Evolutionary conservation across 2,113 vertebrate genomes (phyloP), one percentile per base, ranked within the genome.

Genomic region (Peromyscus californicus): DNA sequence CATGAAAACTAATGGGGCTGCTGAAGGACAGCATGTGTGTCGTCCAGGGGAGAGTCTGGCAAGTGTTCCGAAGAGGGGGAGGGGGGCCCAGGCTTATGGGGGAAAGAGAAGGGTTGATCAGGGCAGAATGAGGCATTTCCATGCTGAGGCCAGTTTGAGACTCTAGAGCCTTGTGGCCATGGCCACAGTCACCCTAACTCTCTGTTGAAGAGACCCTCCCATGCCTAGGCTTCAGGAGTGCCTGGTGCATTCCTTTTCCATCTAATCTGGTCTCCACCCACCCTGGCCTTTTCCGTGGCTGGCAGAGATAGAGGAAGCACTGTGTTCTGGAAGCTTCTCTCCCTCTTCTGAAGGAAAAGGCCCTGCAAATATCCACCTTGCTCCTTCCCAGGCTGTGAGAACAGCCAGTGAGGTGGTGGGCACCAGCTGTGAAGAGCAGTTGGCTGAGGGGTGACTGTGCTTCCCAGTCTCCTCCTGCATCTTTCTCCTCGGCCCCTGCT

Each of bases 171-270:
- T 45, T n/a, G 51, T n/a, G 84, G 65, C 78, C 83, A 61, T 21
- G 51, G 11, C n/a, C 3, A 86, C 79, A 17, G n/a, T 69, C 16
- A 10, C 0, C 1, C 2, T 26, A 2, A 26, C 31, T 61, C 7
- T 3, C 0, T 1, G 67, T 70, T 10, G 12, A 51, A 33, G 70
- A 26, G 69, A 69, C 42, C 70, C 24, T 42, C 21, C 33, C 19
- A 48, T 3, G 9, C 45, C 45, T 21, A 12, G 65, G 80, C 42
- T 26, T 61, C 59, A 4, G 45, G 89, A 24, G 76, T 90, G 51
- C 7, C 48, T 21, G 0, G 22, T 9, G 42, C 22, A 13, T 42
- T 76, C 24, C 42, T 93, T 87, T 54, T 48, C 51, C 22, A 21
- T 51, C 36, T 19, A 3, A 8, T 15, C 31, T 70, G 21, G 17